phyloP scores from a whole-genome alignment of 2,888 invertebrate species.

The Acanthosepion lycidas region DNA sequence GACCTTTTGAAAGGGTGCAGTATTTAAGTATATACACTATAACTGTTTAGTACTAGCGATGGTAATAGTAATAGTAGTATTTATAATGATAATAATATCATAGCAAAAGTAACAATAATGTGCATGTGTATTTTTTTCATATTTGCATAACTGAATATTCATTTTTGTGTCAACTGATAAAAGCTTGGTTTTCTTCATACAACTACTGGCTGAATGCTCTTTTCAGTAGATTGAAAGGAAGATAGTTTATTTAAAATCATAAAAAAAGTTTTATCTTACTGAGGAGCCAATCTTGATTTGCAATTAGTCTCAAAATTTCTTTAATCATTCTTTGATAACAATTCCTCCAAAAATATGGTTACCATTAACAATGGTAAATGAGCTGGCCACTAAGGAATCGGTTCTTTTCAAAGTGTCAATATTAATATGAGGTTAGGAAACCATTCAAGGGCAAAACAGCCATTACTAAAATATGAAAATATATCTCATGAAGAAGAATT shows the following conservation, averaged over 20 bases:
- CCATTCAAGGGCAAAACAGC: not conserved
- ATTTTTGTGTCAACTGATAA: not conserved
- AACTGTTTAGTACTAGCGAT: not conserved
- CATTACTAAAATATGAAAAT: constrained; percentile 33
- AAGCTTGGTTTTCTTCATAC: not conserved
- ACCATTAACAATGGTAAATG: not conserved
- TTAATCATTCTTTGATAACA: not conserved
- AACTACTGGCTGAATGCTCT: not conserved
- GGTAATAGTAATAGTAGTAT: not conserved
- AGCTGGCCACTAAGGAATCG: not conserved
- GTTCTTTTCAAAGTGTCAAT: not conserved
- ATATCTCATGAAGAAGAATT: not conserved
- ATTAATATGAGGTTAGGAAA: not conserved
- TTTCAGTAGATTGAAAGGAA: not conserved
- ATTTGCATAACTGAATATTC: not conserved
- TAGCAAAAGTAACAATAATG: constrained; percentile 4
- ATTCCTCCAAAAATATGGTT: not conserved
- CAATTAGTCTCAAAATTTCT: not conserved
- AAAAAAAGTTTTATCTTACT: not conserved
- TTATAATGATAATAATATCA: not conserved
- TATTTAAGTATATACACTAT: not conserved
- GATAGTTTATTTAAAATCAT: not conserved
- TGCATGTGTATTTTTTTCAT: not conserved
- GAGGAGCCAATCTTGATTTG: not conserved
- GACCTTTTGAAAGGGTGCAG: not conserved